A percentile compares a stretch with the other conserved stretches of the same genome.
phyloP scores from a whole-genome alignment of 2,797 vertebrate genomes.

The Thalassophryne amazonica region DNA sequence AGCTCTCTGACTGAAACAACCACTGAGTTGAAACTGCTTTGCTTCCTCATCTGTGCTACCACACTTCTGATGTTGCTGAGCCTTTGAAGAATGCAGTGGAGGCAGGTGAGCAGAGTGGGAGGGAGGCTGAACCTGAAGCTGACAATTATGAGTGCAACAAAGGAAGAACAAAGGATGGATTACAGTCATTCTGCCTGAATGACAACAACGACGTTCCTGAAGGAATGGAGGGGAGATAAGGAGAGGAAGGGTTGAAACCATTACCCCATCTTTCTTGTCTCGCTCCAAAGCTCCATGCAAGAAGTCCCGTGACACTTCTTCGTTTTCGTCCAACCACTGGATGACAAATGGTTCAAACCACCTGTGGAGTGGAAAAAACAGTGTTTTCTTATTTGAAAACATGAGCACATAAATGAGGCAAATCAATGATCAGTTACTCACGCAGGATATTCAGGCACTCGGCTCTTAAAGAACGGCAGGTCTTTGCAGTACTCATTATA shows the following conservation, averaged over 20 bases:
- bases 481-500: conserved; percentile 98
- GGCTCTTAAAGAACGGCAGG: conserved; percentile 92
- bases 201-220: conserved; percentile 20
- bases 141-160: conserved; percentile 43
- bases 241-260: conserved; percentile 18
- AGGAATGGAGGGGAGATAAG: conserved; percentile 10
- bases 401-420: neutral
- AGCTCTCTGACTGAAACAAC: conserved; percentile 10
- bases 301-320: conserved; percentile 96
- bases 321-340: conserved; percentile 98
- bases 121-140: conserved; percentile 26
- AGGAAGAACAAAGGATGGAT: conserved; percentile 43
- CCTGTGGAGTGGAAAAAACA: conserved; percentile 56
- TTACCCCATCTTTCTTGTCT: conserved; percentile 99
- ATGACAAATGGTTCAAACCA: conserved; percentile 99
- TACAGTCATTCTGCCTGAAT: conserved; percentile 35
- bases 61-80: conserved; percentile 7
- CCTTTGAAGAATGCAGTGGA: conserved; percentile 27
- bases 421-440: conserved; percentile 72
- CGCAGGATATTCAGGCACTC: conserved; percentile 96
- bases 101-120: neutral
- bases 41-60: neutral
- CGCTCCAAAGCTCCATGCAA: conserved; percentile 93
- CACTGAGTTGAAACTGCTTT: conserved; percentile 11
- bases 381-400: neutral